Conservation (phyloP, 1,140 invertebrate species). For the Drosophila kikkawai region DNA sequence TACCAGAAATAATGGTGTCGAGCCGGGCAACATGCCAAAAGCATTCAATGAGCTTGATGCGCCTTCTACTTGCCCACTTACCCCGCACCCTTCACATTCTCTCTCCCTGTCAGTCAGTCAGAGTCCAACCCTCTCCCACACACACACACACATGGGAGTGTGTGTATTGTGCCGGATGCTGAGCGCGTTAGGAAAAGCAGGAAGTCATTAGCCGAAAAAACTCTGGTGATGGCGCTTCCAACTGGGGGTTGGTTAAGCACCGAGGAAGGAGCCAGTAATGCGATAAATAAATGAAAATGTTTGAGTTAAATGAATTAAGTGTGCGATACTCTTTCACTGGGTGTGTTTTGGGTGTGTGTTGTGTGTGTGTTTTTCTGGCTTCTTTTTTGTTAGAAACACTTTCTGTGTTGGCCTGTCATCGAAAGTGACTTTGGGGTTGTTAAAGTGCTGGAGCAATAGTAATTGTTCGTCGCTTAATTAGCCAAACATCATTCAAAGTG, state of each 20-base stretch:
- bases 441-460: slow-evolving; percentile 48
- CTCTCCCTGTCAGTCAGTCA: slow-evolving; percentile 37
- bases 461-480: slow-evolving; percentile 72
- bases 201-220: slow-evolving; percentile 76
- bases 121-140: slow-evolving; percentile 23
- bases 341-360: slow-evolving; percentile 8
- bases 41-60: slow-evolving; percentile 75
- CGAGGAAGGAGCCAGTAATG: slow-evolving; percentile 58
- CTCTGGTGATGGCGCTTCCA: slow-evolving; percentile 48
- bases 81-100: background rate
- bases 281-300: slow-evolving; percentile 83
- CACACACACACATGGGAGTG: slow-evolving; percentile 26
- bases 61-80: slow-evolving; percentile 21
- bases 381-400: slow-evolving; percentile 77
- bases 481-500: slow-evolving; percentile 75
- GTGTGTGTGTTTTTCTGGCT: slow-evolving; percentile 2
- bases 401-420: slow-evolving; percentile 76
- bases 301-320: slow-evolving; percentile 83
- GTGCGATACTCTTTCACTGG: slow-evolving; percentile 58
- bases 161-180: slow-evolving; percentile 56
- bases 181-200: slow-evolving; percentile 74
- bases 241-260: slow-evolving; percentile 39
- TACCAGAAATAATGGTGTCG: slow-evolving; percentile 83
- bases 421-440: slow-evolving; percentile 66
- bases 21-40: slow-evolving; percentile 81